These are phyloP conservation scores for Erebia epiphron DNA, from an alignment of 2,888 invertebrate genomes.

Conservation along the genomic window DNA sequence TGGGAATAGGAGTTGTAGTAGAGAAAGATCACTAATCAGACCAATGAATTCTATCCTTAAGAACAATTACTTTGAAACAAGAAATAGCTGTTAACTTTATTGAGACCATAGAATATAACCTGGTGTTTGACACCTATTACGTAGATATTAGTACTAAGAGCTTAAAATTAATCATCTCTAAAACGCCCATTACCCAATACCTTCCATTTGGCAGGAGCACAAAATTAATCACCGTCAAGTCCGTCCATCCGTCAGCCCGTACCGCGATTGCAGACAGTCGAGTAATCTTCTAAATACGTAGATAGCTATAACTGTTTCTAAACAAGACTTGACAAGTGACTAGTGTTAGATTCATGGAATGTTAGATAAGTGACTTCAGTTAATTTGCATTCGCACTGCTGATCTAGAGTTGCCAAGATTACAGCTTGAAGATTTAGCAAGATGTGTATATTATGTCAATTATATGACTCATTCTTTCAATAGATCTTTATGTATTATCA, in stretches of 20 bases:
- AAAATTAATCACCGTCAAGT: constrained; percentile 19
- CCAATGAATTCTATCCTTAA: not conserved
- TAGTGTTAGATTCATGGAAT: not conserved
- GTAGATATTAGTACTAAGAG: constrained; percentile 8
- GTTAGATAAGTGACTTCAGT: constrained; percentile 3
- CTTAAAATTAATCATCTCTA: constrained; percentile 26
- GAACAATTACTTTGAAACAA: not conserved
- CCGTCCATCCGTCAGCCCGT: constrained; percentile 2
- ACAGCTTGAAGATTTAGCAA: too few species aligned
- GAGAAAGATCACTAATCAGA: not conserved
- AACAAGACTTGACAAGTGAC: not conserved
- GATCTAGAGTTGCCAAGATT: not conserved
- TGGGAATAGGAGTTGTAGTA: too few species aligned
- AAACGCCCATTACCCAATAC: constrained; percentile 15
- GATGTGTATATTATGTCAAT: too few species aligned
- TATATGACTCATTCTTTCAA: too few species aligned
- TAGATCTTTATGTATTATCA: too few species aligned
- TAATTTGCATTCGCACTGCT: constrained; percentile 3
- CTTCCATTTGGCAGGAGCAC: constrained; percentile 28
- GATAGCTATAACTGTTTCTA: constrained; percentile 6
- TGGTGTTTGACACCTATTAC: too few species aligned
- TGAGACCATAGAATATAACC: not conserved
- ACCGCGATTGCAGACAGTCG: not conserved
- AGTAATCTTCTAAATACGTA: not conserved
- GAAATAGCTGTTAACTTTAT: not conserved